These are phyloP conservation scores for Euzetes globulus DNA, from an alignment of 2,888 invertebrate species.

Conservation along the genomic window DNA sequence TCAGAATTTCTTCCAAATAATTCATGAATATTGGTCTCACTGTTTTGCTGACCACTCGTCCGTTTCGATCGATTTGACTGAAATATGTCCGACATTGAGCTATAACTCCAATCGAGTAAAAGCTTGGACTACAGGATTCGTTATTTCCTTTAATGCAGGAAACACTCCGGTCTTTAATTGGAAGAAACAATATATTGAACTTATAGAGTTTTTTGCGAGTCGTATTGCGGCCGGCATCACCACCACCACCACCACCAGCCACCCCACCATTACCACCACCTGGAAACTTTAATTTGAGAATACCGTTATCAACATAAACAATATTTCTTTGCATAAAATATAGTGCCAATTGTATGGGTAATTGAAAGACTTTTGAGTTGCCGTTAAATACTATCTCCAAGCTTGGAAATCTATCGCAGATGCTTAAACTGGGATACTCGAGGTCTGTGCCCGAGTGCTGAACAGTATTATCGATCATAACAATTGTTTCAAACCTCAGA, in stretches of 20 bases:
- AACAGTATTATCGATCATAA: not conserved
- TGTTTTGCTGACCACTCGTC: not conserved
- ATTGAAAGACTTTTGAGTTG: too few species aligned
- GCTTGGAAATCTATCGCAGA: not conserved
- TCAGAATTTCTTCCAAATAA: not conserved
- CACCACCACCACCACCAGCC: too few species aligned
- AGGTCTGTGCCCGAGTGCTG: not conserved
- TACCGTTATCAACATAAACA: too few species aligned
- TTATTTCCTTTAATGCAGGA: not conserved
- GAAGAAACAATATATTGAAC: too few species aligned
- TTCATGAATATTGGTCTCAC: not conserved
- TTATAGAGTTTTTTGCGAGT: too few species aligned
- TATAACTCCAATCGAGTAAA: not conserved
- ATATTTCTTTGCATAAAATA: too few species aligned
- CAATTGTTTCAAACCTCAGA: not conserved
- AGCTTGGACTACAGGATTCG: not conserved
- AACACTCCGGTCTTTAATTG: not conserved
- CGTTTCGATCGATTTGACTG: not conserved
- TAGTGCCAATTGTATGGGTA: too few species aligned
- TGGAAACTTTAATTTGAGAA: too few species aligned
- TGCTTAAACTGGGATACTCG: not conserved
- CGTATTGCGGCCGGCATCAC: too few species aligned
- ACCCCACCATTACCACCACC: too few species aligned
- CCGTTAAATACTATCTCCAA: not conserved
- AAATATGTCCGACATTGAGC: constrained; percentile 1